Evolutionary conservation across 2,797 vertebrate genomes (phyloP).

Genomic region (Sus cebifrons): DNA sequence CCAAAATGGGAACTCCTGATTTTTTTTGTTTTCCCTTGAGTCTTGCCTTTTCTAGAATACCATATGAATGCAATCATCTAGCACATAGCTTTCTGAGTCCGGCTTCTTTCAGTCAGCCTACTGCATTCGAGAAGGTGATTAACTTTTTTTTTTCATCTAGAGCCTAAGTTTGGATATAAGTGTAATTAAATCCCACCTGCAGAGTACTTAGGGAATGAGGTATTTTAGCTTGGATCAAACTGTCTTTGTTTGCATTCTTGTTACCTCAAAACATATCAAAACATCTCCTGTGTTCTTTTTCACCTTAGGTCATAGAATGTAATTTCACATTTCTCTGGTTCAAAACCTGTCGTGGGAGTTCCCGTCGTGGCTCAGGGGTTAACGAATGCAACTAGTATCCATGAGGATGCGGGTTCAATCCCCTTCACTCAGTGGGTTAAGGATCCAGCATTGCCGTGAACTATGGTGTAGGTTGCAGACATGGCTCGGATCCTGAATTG

Average conservation of each 20-base stretch:
- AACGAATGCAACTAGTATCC: too few species aligned
- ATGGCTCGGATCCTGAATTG: too few species aligned
- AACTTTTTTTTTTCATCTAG: neutral
- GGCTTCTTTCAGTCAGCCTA: neutral
- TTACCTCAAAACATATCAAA: neutral
- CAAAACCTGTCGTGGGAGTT: neutral
- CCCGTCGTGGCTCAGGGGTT: too few species aligned
- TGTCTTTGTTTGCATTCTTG: conserved; percentile 4
- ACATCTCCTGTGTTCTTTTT: neutral
- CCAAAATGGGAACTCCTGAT: neutral
- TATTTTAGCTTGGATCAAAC: conserved; percentile 54
- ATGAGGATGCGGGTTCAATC: too few species aligned
- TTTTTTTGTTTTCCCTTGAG: neutral
- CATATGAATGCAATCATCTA: neutral
- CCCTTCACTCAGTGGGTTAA: too few species aligned
- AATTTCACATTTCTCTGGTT: neutral
- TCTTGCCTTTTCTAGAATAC: neutral
- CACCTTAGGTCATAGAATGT: neutral
- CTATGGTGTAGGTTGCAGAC: too few species aligned
- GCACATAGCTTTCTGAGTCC: neutral
- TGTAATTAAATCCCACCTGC: neutral
- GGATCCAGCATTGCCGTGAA: too few species aligned
- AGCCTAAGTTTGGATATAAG: conserved; percentile 2
- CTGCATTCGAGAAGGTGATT: conserved; percentile 2
- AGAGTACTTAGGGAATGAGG: neutral